These are phyloP conservation scores for Dione vanillae DNA, from an alignment of 2,888 invertebrate species.

Conservation along the genomic window DNA sequence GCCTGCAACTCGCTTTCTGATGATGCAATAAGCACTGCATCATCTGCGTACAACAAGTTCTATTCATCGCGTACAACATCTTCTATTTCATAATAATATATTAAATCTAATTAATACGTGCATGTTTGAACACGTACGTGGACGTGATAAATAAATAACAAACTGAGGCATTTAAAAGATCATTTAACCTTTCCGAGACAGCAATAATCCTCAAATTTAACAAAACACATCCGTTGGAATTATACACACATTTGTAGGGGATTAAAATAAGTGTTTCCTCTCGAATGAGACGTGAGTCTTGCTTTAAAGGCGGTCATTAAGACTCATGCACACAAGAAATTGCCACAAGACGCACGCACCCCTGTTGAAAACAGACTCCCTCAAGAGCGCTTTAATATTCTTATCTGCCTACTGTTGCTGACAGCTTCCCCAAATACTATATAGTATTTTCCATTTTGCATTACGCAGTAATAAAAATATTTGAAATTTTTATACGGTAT, in stretches of 20 bases:
- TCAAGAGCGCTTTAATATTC: slow-evolving; percentile 51
- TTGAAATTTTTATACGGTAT: too few relatives aligned
- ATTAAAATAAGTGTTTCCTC: slow-evolving; percentile 76
- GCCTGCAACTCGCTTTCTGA: too few relatives aligned
- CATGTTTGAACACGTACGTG: not conserved
- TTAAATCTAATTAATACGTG: too few relatives aligned
- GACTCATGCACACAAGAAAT: slow-evolving; percentile 67
- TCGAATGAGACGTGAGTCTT: slow-evolving; percentile 66
- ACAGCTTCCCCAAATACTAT: slow-evolving; percentile 21
- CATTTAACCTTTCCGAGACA: slow-evolving; percentile 18
- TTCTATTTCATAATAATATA: not conserved
- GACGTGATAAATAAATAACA: slow-evolving; percentile 7
- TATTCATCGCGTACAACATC: too few relatives aligned
- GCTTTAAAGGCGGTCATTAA: slow-evolving; percentile 75
- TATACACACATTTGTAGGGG: slow-evolving; percentile 75
- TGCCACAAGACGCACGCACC: slow-evolving; percentile 62
- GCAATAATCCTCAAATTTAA: slow-evolving; percentile 60
- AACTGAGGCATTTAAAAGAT: slow-evolving; percentile 15
- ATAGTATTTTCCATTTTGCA: slow-evolving; percentile 11
- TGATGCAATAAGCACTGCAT: too few relatives aligned
- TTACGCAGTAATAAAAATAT: slow-evolving; percentile 24
- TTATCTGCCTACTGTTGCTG: slow-evolving; percentile 51
- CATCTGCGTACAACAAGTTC: too few relatives aligned
- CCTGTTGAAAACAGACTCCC: slow-evolving; percentile 53
- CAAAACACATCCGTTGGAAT: slow-evolving; percentile 72